Percentiles rank a stretch among this genome's conserved stretches.
Conservation (phyloP, 2,888 invertebrate genomes). For the Agrotis exclamationis region DNA sequence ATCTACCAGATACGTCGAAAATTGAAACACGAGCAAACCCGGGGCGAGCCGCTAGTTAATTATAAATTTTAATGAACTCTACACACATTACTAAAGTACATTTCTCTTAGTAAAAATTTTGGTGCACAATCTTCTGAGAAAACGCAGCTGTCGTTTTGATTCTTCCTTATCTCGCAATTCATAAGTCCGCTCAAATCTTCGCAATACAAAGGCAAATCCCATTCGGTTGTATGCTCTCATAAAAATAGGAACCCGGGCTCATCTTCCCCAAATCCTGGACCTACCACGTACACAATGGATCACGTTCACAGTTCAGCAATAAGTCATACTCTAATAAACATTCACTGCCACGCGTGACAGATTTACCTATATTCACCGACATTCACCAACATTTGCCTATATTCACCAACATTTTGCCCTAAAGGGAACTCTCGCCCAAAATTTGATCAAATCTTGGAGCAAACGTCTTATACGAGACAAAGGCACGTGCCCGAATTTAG, state of each 20-base stretch:
- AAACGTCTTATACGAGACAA: slow-evolving; percentile 28
- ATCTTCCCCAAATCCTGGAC: slow-evolving; percentile 35
- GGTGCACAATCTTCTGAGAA: slow-evolving; percentile 10
- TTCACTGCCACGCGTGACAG: slow-evolving; percentile 48
- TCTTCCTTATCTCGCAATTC: slow-evolving; percentile 9
- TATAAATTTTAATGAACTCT: no score
- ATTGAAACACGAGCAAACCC: no score
- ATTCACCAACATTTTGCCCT: slow-evolving; percentile 19
- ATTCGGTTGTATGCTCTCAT: slow-evolving; percentile 17
- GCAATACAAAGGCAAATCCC: slow-evolving; percentile 36
- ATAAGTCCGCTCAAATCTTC: slow-evolving; percentile 16
- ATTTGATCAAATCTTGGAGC: slow-evolving; percentile 43
- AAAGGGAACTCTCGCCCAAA: slow-evolving; percentile 18
- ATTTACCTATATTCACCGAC: slow-evolving; percentile 40
- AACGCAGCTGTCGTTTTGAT: slow-evolving; percentile 13
- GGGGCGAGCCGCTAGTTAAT: no score
- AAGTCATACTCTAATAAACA: slow-evolving; percentile 57
- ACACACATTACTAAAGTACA: background rate
- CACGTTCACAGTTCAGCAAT: slow-evolving; percentile 46
- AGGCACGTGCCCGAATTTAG: slow-evolving; percentile 52
- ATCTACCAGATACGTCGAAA: no score
- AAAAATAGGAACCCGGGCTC: slow-evolving; percentile 33
- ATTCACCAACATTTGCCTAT: slow-evolving; percentile 1
- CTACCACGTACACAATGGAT: slow-evolving; percentile 41
- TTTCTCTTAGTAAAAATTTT: background rate